Conservation (phyloP, 2,113 vertebrate genomes). For the Dipodomys spectabilis region DNA sequence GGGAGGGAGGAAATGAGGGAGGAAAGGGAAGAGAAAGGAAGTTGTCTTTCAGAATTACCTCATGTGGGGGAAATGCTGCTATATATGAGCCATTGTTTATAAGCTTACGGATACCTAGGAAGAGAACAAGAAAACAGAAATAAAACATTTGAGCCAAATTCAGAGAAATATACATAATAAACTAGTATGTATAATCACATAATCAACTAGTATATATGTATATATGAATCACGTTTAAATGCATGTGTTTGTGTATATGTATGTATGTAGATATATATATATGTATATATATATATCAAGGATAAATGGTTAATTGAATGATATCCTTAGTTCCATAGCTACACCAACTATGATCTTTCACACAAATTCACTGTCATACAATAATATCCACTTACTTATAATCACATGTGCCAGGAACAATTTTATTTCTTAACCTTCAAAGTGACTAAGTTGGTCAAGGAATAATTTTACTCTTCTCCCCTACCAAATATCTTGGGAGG, state of each 20-base stretch:
- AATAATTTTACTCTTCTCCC: background rate
- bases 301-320: background rate
- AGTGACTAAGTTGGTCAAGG: background rate
- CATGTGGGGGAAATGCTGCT: conserved; percentile 98
- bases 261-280: background rate
- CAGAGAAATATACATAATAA: background rate
- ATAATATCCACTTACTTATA: background rate
- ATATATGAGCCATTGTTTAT: conserved; percentile 96
- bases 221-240: too few relatives aligned
- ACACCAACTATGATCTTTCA: background rate
- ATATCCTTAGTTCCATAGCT: background rate
- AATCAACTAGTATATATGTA: too few relatives aligned
- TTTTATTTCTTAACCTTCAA: background rate
- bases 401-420: background rate
- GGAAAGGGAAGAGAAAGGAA: background rate
- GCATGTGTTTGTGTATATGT: too few relatives aligned
- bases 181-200: background rate
- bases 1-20: too few relatives aligned
- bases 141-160: background rate
- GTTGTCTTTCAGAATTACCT: conserved; percentile 87
- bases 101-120: conserved; percentile 95
- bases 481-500: background rate
- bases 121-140: conserved; percentile 59
- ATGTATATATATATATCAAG: background rate
- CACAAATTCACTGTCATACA: too few relatives aligned